A percentile compares a stretch with the other conserved stretches of the same genome.
Evolutionary conservation across 92 coral and sea anemone species (phyloP).

Genomic region (Epizoanthus stellaris): DNA sequence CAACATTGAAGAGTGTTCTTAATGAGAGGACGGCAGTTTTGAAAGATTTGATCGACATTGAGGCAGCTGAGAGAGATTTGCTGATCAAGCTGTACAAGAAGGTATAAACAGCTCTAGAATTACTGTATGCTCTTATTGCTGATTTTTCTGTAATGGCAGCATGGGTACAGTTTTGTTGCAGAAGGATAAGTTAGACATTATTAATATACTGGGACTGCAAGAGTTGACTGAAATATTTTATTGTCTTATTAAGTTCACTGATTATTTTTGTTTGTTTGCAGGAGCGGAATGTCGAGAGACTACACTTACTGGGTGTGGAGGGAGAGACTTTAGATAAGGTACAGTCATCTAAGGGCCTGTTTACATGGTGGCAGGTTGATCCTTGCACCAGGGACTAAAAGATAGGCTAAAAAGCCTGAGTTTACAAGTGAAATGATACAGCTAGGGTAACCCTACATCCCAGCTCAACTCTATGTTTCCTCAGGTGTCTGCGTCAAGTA

Average conservation of each 20-base stretch:
- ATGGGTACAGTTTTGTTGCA: too few relatives aligned
- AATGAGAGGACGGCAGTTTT: slow-evolving; percentile 71
- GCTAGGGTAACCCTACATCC: too few relatives aligned
- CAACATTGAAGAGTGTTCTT: slow-evolving; percentile 69
- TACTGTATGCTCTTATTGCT: too few relatives aligned
- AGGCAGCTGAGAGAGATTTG: slow-evolving; percentile 86
- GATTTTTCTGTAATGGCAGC: too few relatives aligned
- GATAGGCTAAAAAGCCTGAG: too few relatives aligned
- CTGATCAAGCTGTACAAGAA: slow-evolving; percentile 75
- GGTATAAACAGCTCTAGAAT: slow-evolving; percentile 37
- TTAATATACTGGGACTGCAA: neutral
- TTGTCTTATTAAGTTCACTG: neutral
- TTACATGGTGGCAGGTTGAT: neutral
- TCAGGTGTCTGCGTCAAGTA: too few relatives aligned
- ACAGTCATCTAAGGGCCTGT: neutral
- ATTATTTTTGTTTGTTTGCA: slow-evolving; percentile 14
- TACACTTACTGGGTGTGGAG: slow-evolving; percentile 73
- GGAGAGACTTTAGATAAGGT: slow-evolving; percentile 79
- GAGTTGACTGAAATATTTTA: neutral
- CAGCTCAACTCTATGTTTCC: too few relatives aligned
- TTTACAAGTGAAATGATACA: too few relatives aligned
- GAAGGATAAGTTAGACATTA: too few relatives aligned
- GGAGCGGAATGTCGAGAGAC: slow-evolving; percentile 75
- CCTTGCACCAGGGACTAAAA: too few relatives aligned
- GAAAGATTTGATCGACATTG: slow-evolving; percentile 84